Base-by-base conservation (phyloP, 2,888 invertebrate species). In the Linyphia triangularis region DNA sequence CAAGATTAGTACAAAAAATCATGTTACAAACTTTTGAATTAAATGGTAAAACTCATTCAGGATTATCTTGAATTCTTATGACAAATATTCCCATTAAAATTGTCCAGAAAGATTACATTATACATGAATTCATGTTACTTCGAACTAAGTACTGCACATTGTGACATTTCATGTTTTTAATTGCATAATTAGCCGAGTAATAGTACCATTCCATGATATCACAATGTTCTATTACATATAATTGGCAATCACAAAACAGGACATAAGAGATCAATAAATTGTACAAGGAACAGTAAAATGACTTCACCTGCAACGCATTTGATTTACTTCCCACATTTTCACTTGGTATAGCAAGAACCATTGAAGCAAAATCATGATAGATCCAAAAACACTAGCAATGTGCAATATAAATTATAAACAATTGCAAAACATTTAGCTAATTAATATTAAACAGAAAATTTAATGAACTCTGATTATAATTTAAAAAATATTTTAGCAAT, bases 271-370 rank as follows among this genome's bases (percentile, higher is more conserved):
- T 78, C 78, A 78, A 65, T 78, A 65, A 43, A 26, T 40, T 65
- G 65, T 65, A 78, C 26, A 43, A 79, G 79, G 79, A 79, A 79
- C 79, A 67, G 30, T 51, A 67, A 67, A 75, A 67, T 79, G 79
- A 79, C 79, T 79, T 43, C 24, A 33, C 24, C 26, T n/a, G 37
- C 59, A 22, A 61, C 9, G 9, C 59, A 2, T 19, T 19, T 19
- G n/a, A n/a, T n/a, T n/a, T n/a, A n/a, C n/a, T n/a, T n/a, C n/a
- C n/a, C n/a, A n/a, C n/a, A n/a, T n/a, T n/a, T n/a, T n/a, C n/a
- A n/a, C n/a, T n/a, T n/a, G n/a, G n/a, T n/a, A n/a, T n/a, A n/a
- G n/a, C n/a, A n/a, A n/a, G n/a, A n/a, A n/a, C n/a, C n/a, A n/a
- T n/a, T n/a, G n/a, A n/a, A n/a, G n/a, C n/a, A n/a, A n/a, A n/a